Percentiles rank a stretch among this genome's conserved stretches.
These are phyloP conservation scores for Sclerodermus sp. DNA, from an alignment of 2,888 invertebrate genomes.

Conservation along the genomic window DNA sequence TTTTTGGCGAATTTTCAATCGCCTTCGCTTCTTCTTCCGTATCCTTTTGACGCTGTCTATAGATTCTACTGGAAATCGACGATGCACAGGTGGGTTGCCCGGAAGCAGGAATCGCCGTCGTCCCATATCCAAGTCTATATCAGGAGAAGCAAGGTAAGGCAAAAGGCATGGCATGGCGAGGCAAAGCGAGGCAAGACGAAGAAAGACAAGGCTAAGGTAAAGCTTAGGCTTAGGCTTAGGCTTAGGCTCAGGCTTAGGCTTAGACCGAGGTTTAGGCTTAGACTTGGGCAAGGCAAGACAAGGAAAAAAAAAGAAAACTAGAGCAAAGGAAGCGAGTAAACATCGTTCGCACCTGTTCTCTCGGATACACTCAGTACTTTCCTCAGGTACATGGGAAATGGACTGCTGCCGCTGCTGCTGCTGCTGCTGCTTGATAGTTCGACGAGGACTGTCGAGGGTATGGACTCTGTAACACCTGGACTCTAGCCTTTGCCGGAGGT, in stretches of 20 bases:
- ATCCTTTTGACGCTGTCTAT: conserved; percentile 22
- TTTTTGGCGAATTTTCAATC: conserved; percentile 20
- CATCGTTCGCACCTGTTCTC: neutral
- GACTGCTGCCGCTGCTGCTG: too few relatives aligned
- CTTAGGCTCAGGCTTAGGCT: too few relatives aligned
- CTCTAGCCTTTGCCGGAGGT: conserved; percentile 54
- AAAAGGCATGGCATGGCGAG: too few relatives aligned
- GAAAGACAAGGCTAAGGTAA: too few relatives aligned
- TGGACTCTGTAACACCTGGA: conserved; percentile 40
- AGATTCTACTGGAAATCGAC: conserved; percentile 18
- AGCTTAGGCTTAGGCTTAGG: too few relatives aligned
- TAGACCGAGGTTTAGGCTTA: too few relatives aligned
- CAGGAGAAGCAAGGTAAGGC: too few relatives aligned
- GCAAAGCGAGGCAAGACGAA: too few relatives aligned
- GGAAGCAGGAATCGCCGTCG: conserved; percentile 42
- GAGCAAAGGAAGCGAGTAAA: too few relatives aligned
- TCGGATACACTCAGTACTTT: neutral
- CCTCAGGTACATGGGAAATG: conserved; percentile 23
- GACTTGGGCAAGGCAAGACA: too few relatives aligned
- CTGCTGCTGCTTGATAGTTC: too few relatives aligned
- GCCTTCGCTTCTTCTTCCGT: conserved; percentile 30
- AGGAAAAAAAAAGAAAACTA: too few relatives aligned
- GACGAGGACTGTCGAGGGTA: conserved; percentile 29
- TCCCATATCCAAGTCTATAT: conserved; percentile 11
- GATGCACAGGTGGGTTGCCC: conserved; percentile 52